These are phyloP conservation scores for Erythrocebus patas DNA, from an alignment of 2,113 vertebrate species.

Conservation along the genomic window DNA sequence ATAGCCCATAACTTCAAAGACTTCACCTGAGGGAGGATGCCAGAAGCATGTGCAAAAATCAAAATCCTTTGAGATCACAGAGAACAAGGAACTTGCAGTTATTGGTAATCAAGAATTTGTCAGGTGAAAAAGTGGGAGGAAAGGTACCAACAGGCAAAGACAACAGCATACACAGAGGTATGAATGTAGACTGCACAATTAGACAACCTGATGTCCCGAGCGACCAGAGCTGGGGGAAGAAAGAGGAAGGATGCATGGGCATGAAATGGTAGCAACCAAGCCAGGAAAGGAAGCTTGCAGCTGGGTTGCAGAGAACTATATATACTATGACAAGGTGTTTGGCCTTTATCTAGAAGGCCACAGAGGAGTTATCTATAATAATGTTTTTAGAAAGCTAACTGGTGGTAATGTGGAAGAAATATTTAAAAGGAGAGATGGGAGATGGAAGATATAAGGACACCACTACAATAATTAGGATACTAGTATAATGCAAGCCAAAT, in stretches of 20 bases:
- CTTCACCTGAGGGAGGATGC: background rate
- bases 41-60: constrained; percentile 22
- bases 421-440: background rate
- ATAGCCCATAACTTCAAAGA: constrained; percentile 14
- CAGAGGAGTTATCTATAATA: background rate
- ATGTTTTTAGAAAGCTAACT: constrained; percentile 10
- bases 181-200: background rate
- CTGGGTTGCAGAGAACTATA: background rate
- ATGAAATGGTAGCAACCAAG: constrained; percentile 3
- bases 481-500: constrained; percentile 29
- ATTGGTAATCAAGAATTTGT: background rate
- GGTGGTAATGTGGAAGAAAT: background rate
- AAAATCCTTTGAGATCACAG: constrained; percentile 36
- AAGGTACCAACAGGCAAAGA: background rate
- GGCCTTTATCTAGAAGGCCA: background rate
- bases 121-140: background rate
- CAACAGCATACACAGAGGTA: background rate
- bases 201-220: background rate
- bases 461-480: background rate
- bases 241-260: background rate
- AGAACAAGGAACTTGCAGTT: background rate
- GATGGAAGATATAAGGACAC: background rate
- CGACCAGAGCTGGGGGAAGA: background rate
- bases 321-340: background rate
- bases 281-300: constrained; percentile 16